Evolutionary conservation across 2,888 invertebrate genomes (phyloP).

Genomic region (Bembecia ichneumoniformis): DNA sequence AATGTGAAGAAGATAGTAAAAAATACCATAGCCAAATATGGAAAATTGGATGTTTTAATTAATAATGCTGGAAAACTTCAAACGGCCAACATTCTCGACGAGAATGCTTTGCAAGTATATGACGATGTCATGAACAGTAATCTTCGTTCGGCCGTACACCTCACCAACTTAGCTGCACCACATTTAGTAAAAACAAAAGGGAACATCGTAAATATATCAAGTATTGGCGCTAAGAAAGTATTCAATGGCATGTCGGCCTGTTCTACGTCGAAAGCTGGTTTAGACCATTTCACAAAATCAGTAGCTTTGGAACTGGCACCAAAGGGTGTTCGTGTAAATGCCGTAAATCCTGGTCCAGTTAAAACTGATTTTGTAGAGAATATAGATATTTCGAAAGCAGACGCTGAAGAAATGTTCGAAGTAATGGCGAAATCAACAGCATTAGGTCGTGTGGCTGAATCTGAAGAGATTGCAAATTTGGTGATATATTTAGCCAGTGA

Average conservation of each 20-base stretch:
- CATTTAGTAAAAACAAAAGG: constrained; percentile 24
- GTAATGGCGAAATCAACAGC: neutral
- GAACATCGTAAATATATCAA: constrained; percentile 28
- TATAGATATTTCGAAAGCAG: constrained; percentile 29
- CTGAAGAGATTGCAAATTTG: neutral
- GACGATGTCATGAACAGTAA: constrained; percentile 22
- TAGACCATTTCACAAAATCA: constrained; percentile 81
- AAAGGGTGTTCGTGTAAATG: constrained; percentile 74
- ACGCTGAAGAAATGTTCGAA: neutral
- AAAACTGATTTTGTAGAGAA: constrained; percentile 35
- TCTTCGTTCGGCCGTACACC: constrained; percentile 17
- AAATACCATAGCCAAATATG: constrained; percentile 15
- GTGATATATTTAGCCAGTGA: neutral
- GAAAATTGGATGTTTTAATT: constrained; percentile 21
- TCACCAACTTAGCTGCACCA: constrained; percentile 21
- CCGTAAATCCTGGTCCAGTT: constrained; percentile 79
- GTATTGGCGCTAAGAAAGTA: constrained; percentile 14
- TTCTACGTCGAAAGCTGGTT: constrained; percentile 78
- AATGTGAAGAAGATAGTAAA: constrained; percentile 18
- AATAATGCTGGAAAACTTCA: constrained; percentile 24
- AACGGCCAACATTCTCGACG: constrained; percentile 12
- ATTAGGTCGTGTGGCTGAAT: neutral
- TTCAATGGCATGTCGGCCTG: constrained; percentile 39
- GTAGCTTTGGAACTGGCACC: constrained; percentile 75
- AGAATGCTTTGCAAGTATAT: constrained; percentile 16